phyloP scores from a whole-genome alignment of 2,888 invertebrate species.

The Phengaris arion region DNA sequence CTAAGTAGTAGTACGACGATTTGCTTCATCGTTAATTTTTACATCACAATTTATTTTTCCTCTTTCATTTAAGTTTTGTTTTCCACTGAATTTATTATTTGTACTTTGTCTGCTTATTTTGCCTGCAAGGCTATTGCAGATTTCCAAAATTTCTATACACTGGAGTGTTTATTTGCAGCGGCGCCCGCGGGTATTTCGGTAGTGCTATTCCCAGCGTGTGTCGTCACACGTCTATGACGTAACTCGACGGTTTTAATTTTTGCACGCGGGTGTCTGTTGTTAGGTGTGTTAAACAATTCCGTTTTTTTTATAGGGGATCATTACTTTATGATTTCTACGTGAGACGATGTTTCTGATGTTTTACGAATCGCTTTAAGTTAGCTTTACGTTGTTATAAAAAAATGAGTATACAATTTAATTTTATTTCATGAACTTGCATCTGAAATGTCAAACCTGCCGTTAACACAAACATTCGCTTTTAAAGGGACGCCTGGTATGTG shows the following conservation, averaged over 20 bases:
- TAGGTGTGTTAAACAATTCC: constrained; percentile 11
- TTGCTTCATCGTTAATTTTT: neutral
- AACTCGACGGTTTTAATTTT: constrained; percentile 8
- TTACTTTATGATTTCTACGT: constrained; percentile 18
- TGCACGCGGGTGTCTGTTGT: constrained; percentile 18
- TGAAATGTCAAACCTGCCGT: neutral
- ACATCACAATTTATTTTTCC: neutral
- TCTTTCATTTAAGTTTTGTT: neutral
- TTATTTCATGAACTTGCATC: neutral
- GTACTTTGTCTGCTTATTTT: neutral
- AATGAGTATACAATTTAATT: neutral
- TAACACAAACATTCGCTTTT: neutral
- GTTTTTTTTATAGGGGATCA: constrained; percentile 3
- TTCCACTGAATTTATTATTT: constrained; percentile 5
- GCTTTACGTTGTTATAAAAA: neutral
- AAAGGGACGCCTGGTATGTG: neutral
- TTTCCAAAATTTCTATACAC: constrained; percentile 1
- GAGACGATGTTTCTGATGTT: constrained; percentile 9
- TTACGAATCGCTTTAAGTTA: neutral
- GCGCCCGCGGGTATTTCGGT: constrained; percentile 11
- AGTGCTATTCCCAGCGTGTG: constrained; percentile 5
- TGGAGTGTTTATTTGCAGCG: constrained; percentile 5
- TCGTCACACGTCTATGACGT: constrained; percentile 1
- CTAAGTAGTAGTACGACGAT: neutral
- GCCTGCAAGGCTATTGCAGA: neutral